phyloP scores from a whole-genome alignment of 2,888 invertebrate genomes.

The Aphodius sticticus region DNA sequence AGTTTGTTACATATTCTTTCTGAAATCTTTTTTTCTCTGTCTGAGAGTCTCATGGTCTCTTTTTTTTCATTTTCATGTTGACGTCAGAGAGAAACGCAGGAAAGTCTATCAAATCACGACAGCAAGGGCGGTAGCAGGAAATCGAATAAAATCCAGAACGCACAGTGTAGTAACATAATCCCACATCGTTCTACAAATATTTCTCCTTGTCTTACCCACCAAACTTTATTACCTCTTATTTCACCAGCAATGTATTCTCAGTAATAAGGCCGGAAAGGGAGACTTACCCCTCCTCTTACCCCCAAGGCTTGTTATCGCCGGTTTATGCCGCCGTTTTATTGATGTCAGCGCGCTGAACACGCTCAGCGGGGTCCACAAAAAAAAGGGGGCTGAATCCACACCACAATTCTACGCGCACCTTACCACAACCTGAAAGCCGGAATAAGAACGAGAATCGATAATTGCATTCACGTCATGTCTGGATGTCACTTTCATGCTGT shows the following conservation, averaged over 20 bases:
- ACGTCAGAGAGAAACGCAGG: too few species aligned
- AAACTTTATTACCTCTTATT: too few species aligned
- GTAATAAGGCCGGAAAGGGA: neutral
- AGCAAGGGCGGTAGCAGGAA: too few species aligned
- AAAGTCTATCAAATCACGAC: too few species aligned
- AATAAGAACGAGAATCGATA: neutral
- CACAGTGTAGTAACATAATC: too few species aligned
- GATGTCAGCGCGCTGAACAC: neutral
- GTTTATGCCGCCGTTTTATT: neutral
- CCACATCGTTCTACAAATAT: too few species aligned
- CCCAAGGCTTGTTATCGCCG: neutral
- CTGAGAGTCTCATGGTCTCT: too few species aligned
- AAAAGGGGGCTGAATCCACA: neutral
- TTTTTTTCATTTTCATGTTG: too few species aligned
- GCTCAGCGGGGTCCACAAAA: neutral
- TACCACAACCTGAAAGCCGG: neutral
- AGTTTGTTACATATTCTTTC: too few species aligned
- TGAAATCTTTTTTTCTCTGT: too few species aligned
- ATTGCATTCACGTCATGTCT: constrained; percentile 27
- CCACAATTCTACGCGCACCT: neutral
- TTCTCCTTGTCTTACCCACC: too few species aligned
- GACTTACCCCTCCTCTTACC: neutral
- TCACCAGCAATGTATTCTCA: neutral
- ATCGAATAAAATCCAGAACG: too few species aligned
- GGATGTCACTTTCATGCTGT: constrained; percentile 24